Conservation (phyloP, 2,888 invertebrate genomes). For the Sipha maydis region DNA sequence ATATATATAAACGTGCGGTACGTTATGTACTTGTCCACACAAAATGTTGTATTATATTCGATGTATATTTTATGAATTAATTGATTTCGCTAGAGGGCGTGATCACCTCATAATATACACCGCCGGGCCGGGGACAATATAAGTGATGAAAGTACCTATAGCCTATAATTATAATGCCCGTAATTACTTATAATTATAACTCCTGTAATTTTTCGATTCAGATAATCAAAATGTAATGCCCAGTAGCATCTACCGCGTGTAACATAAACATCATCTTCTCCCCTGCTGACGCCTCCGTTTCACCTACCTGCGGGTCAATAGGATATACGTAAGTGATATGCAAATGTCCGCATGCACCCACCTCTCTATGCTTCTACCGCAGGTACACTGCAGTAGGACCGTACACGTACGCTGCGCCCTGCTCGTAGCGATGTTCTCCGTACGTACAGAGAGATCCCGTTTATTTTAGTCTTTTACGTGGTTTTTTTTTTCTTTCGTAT, state of each 20-base stretch:
- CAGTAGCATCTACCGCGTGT: slow-evolving; percentile 44
- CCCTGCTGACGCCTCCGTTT: slow-evolving; percentile 29
- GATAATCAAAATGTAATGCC: slow-evolving; percentile 50
- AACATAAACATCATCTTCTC: background rate
- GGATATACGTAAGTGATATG: slow-evolving; percentile 3
- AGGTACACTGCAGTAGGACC: no score
- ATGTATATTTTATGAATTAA: slow-evolving; percentile 27
- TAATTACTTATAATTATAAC: slow-evolving; percentile 49
- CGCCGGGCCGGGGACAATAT: slow-evolving; percentile 34
- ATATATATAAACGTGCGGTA: background rate
- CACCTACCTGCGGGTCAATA: slow-evolving; percentile 6
- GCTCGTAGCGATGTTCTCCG: background rate
- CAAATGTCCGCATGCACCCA: slow-evolving; percentile 11
- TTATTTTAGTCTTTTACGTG: background rate
- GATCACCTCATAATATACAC: slow-evolving; percentile 14
- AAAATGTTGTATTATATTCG: background rate
- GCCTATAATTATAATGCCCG: slow-evolving; percentile 43
- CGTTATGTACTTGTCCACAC: slow-evolving; percentile 15
- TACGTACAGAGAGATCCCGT: background rate
- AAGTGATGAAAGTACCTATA: slow-evolving; percentile 40
- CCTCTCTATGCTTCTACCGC: background rate
- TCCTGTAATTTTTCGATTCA: slow-evolving; percentile 37
- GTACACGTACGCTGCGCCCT: background rate
- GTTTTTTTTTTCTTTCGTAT: background rate
- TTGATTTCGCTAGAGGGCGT: slow-evolving; percentile 52